Evolutionary conservation across 2,888 invertebrate species (phyloP), one percentile per base, ranked within the genome.

Genomic region (Argynnis bischoffii): DNA sequence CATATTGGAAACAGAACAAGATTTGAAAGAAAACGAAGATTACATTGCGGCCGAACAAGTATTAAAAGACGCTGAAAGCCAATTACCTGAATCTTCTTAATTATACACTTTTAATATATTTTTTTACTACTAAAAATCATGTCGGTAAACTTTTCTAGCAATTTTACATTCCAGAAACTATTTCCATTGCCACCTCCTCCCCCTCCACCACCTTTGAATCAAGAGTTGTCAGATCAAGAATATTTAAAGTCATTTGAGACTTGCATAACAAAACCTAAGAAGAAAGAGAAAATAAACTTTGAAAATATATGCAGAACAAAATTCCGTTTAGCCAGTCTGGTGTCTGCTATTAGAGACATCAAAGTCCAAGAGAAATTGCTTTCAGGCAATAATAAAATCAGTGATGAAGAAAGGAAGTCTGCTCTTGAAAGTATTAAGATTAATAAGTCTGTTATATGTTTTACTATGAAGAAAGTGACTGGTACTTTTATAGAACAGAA

Each of bases 1-100:
- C 59, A 94, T 95, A 64, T 81, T 98, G 68, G 94, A 95, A 69
- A 94, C 94, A 2, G 98, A 98, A 83, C 90, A 93, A 81, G 97
- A 98, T 80, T 93, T 98, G n/a, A 94, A 95, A 80, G 95, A 95
- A 72, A 86, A 93, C 18, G 95, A 95, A 79, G 96, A 96, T 69
- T 98, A 96, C 78, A 81, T 86, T 41, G 89, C 94, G 11, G 98
- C 98, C 0, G 80, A 94, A 70, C 93, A 94, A 84, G 90, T 95
- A 15, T 84, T 98, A 4, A 94, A 94, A 76, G 96, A 95, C 69
- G 95, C 96, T 1, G 94, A 95, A 77, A 77, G 82, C n/a, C 94
- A 95, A 77, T 84, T 95, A 60, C 92, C 94, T 0, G 88, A 92
- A 63, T 76, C 84, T 55, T 76, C 81, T 60, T 69, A 78, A 60